Base-by-base conservation (phyloP, 2,888 invertebrate species). In the Tillus elongatus region DNA sequence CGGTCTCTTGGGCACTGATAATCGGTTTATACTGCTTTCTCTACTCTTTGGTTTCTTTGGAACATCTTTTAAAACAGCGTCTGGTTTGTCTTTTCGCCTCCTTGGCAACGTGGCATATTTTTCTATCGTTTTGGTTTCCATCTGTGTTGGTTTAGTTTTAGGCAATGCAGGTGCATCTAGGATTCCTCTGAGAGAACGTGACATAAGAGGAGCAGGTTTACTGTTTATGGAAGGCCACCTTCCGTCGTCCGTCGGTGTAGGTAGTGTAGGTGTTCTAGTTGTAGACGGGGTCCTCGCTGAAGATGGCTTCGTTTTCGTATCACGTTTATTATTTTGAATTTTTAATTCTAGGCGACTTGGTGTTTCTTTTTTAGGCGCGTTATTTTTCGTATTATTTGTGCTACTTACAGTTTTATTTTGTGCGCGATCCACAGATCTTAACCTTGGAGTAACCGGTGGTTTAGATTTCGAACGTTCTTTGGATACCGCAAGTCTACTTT, bases 41-140 rank as follows among this genome's bases (percentile, higher is more conserved):
- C 52, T 42, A 32, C 48, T 52, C 13, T 40, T 35, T 2, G 40
- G 16, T 16, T 30, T 32, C 33, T 49, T 53, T 19, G 44, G 47
- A 4, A 30, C 36, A 9, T 43, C 44, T 27, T 44, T 49, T 70
- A 70, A 43, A 16, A 49, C 56, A 40, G 60, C 61, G 0, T 73
- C 69, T 2, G 76, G 76, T 45, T 73, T 75, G 35, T 80, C 81
- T 47, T 79, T 77, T 43, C 78, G 70, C 37, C 84, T 71, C 26
- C 88, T 72, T 0, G 88, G 87, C 28, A 88, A 60, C 0, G 88
- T 88, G 4, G 81, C 86, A 51, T 82, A 86, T 49, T 82, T 79
- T 53, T 84, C 85, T 8, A 79, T 69, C 0, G 78, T 71, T 30
- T 61, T 63, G 11, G 72, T 61, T 37, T 70, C 64, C 30, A 52